Conservation (phyloP, 1,140 invertebrate genomes). For the Psilanteris sp. region DNA sequence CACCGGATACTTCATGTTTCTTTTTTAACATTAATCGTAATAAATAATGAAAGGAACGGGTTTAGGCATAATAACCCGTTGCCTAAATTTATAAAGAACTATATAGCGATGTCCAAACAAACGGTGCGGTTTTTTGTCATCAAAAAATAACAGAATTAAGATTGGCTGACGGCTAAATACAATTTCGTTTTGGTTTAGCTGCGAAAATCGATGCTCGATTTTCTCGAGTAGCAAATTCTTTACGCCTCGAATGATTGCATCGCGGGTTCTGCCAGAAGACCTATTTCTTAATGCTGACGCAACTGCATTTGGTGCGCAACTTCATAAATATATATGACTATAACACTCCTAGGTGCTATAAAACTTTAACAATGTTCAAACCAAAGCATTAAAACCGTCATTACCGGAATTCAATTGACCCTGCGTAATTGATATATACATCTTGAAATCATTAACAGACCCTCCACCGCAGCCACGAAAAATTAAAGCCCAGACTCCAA, state of each 20-base stretch:
- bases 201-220: constrained; percentile 1
- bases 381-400: not conserved
- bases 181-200: not conserved
- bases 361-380: constrained; percentile 6
- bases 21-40: too few species aligned
- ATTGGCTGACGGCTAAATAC: constrained; percentile 5
- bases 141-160: constrained; percentile 1
- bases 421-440: constrained; percentile 7
- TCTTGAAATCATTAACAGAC: constrained; percentile 12
- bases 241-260: not conserved
- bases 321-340: too few species aligned
- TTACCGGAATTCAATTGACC: constrained; percentile 10
- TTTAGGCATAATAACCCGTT: too few species aligned
- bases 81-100: too few species aligned
- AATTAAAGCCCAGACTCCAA: constrained; percentile 25
- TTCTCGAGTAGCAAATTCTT: not conserved
- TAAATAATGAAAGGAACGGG: too few species aligned
- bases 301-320: constrained; percentile 1
- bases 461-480: not conserved
- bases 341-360: too few species aligned
- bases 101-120: too few species aligned
- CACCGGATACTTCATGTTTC: too few species aligned
- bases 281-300: constrained; percentile 11
- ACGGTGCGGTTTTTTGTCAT: too few species aligned
- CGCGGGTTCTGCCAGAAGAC: constrained; percentile 15